A percentile compares a stretch with the other conserved stretches of the same genome.
Evolutionary conservation across 37 sponge, comb jelly and placozoan species (phyloP).

Genomic region (Halichondria panicea): DNA sequence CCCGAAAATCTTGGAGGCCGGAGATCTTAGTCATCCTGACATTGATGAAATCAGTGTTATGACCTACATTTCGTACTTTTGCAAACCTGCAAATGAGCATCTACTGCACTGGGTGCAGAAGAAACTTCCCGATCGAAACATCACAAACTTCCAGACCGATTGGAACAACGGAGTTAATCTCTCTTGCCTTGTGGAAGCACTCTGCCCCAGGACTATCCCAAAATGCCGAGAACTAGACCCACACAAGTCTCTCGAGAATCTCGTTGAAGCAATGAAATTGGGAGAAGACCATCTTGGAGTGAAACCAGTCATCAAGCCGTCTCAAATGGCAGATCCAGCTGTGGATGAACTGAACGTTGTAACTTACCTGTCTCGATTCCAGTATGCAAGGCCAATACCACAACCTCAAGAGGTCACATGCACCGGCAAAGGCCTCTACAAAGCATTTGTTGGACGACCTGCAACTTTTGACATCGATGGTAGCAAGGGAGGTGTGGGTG

Average conservation of each 20-base stretch:
- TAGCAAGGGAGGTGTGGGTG: slow-evolving; percentile 54
- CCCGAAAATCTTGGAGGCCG: slow-evolving; percentile 68
- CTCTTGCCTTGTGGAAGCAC: slow-evolving; percentile 70
- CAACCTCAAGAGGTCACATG: slow-evolving; percentile 37
- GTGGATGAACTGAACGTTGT: slow-evolving; percentile 82
- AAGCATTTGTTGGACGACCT: slow-evolving; percentile 58
- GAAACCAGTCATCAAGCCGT: slow-evolving; percentile 55
- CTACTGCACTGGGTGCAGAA: slow-evolving; percentile 80
- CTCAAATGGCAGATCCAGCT: slow-evolving; percentile 75
- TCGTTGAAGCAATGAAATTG: slow-evolving; percentile 59
- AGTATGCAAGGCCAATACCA: slow-evolving; percentile 54
- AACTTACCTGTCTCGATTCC: slow-evolving; percentile 73
- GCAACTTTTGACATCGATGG: slow-evolving; percentile 68
- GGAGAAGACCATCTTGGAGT: slow-evolving; percentile 67
- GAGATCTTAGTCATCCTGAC: slow-evolving; percentile 58
- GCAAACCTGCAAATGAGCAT: slow-evolving; percentile 48
- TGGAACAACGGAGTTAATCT: slow-evolving; percentile 87
- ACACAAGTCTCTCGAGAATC: slow-evolving; percentile 63
- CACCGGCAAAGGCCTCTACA: slow-evolving; percentile 53
- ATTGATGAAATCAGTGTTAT: slow-evolving; percentile 91
- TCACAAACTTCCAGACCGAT: slow-evolving; percentile 80
- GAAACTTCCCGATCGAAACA: slow-evolving; percentile 60
- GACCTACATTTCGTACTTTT: slow-evolving; percentile 93
- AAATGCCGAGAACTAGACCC: slow-evolving; percentile 65
- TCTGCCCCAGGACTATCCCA: slow-evolving; percentile 63